Base-by-base conservation (phyloP, 1,140 invertebrate species). In the Pomacea maculata region DNA sequence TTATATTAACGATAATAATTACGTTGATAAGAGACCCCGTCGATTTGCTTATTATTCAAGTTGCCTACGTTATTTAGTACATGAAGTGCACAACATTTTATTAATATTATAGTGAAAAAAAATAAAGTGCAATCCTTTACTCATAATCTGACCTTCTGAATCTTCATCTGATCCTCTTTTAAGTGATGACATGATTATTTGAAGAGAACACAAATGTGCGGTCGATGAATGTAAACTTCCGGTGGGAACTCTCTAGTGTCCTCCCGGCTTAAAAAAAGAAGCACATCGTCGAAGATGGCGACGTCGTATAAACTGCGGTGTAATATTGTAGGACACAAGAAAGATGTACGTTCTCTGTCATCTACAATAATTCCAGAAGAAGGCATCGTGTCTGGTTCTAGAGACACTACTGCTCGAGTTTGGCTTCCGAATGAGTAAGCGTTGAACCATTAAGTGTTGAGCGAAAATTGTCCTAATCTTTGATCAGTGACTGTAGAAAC, bases 351-450 rank as follows among this genome's bases (percentile, higher is more conserved):
- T 82, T 94, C 94, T 72, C 92, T 98, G 17, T 92, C 93, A 6
- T 92, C 93, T 11, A 94, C 94, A 11, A 75, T 86, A 75, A 84
- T 88, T 64, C 92, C 93, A 11, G 94, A 95, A 87, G 94, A 94
- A 83, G 93, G 93, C 79, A 94, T 98, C 85, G 90, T 97, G 54
- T 97, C 96, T 4, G 95, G 94, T 12, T 98, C 97, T 19, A 93
- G 97, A 85, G 97, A 98, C 91, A 94, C 94, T 90, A 96, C 95
- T 29, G 94, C 95, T 19, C 95, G 95, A 92, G 91, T 97, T 15
- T 98, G 96, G 96, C 94, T 94, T 88, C 94, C 94, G 29, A 94
- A 94, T 87, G 94, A 94, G 96, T 97, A 92, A 92, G 93, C 57
- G 57, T 61, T 61, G 57, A 6, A 70, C n/a, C 34, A 29, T 54